Conservation (phyloP, 2,113 vertebrate species). For the Psammodynastes pulverulentus region DNA sequence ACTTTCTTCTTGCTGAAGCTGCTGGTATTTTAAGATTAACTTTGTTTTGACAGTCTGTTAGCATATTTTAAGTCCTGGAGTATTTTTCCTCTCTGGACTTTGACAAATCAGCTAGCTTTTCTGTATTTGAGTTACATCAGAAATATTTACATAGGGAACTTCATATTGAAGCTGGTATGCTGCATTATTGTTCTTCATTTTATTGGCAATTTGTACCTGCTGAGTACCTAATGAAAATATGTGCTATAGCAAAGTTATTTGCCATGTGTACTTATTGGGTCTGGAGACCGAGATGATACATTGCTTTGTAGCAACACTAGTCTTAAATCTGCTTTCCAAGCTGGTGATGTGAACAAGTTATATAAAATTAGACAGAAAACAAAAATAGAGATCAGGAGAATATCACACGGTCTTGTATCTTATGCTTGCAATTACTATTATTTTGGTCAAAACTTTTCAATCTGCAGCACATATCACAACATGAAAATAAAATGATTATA, state of each 20-base stretch:
- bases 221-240: constrained; percentile 59
- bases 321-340: constrained; percentile 19
- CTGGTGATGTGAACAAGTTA: not conserved
- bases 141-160: constrained; percentile 11
- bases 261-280: constrained; percentile 45
- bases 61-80: not conserved
- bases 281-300: constrained; percentile 43
- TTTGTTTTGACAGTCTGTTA: not conserved
- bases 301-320: constrained; percentile 34
- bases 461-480: constrained; percentile 9
- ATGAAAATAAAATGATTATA: not conserved
- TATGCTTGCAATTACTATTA: not conserved
- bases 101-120: not conserved
- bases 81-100: constrained; percentile 31
- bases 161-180: constrained; percentile 18
- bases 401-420: constrained; percentile 32
- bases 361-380: constrained; percentile 24
- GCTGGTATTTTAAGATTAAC: not conserved
- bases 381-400: constrained; percentile 34
- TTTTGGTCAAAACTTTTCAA: not conserved
- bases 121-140: constrained; percentile 10
- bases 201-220: constrained; percentile 45
- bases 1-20: not conserved
- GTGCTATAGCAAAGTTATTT: constrained; percentile 55
- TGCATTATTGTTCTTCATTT: constrained; percentile 49